These are phyloP conservation scores for Dolichoris vasculosae DNA, from an alignment of 1,140 invertebrate genomes.

Conservation along the genomic window DNA sequence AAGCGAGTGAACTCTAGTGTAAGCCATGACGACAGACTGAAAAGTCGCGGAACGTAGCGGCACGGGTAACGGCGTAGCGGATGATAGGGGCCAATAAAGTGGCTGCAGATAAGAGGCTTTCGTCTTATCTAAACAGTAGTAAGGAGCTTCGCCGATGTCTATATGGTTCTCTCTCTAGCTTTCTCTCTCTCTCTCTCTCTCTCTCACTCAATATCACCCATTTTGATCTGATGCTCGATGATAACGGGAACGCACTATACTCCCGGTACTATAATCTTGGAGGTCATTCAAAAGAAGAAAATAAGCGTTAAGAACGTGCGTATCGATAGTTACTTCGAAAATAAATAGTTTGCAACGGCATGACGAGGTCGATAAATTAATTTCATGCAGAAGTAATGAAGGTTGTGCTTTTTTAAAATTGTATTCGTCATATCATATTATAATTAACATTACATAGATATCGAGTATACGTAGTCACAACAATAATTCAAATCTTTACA, in stretches of 20 bases:
- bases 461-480: not conserved
- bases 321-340: not conserved
- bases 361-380: too few species aligned
- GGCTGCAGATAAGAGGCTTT: slow-evolving; percentile 50
- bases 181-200: not conserved
- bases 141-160: slow-evolving; percentile 36
- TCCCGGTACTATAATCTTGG: not conserved
- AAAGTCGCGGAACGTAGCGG: slow-evolving; percentile 28
- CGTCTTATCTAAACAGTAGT: slow-evolving; percentile 51
- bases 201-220: not conserved
- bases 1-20: not conserved
- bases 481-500: not conserved
- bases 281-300: not conserved
- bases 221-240: slow-evolving; percentile 15
- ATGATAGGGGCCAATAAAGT: slow-evolving; percentile 45
- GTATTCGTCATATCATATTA: too few species aligned
- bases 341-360: too few species aligned
- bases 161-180: not conserved
- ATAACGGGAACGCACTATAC: not conserved
- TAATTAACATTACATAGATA: too few species aligned
- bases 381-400: too few species aligned
- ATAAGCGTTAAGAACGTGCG: not conserved
- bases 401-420: too few species aligned
- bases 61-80: not conserved
- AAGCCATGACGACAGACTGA: slow-evolving; percentile 40